phyloP scores from a whole-genome alignment of 2,888 invertebrate species.

The Autographa pulchrina region DNA sequence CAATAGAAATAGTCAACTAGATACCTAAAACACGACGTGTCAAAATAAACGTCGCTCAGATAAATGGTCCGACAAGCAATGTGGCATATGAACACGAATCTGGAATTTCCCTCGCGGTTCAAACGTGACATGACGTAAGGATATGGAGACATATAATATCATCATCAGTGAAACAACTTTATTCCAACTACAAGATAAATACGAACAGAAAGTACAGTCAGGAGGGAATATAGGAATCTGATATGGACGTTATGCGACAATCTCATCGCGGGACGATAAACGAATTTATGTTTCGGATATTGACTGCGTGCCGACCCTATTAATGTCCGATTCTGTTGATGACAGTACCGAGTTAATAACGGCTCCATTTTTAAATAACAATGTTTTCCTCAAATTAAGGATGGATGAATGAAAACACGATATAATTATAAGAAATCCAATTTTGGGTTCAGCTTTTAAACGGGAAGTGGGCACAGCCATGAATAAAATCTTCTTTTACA shows the following conservation, averaged over 20 bases:
- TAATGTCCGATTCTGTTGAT: slow-evolving; percentile 31
- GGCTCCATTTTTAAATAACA: slow-evolving; percentile 10
- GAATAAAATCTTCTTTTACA: slow-evolving; percentile 19
- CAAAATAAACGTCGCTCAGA: slow-evolving; percentile 59
- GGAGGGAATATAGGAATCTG: slow-evolving; percentile 65
- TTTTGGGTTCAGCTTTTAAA: slow-evolving; percentile 2
- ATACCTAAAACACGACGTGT: slow-evolving; percentile 46
- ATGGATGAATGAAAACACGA: neutral
- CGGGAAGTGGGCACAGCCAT: neutral
- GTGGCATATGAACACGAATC: slow-evolving; percentile 64
- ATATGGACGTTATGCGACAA: slow-evolving; percentile 58
- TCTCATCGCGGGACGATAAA: slow-evolving; percentile 64
- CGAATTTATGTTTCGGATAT: slow-evolving; percentile 68
- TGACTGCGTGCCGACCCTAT: slow-evolving; percentile 58
- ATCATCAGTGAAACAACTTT: slow-evolving; percentile 64
- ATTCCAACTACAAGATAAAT: slow-evolving; percentile 62
- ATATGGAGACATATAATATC: slow-evolving; percentile 64
- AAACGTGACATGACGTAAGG: slow-evolving; percentile 64
- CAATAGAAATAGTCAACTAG: slow-evolving; percentile 38
- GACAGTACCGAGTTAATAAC: slow-evolving; percentile 32
- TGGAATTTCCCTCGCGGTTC: slow-evolving; percentile 71
- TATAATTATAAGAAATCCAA: slow-evolving; percentile 7
- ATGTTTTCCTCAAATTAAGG: neutral
- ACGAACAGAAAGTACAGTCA: slow-evolving; percentile 58
- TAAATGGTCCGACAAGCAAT: slow-evolving; percentile 67